Percentiles rank a stretch among this genome's conserved stretches.
Conservation (phyloP, 2,888 invertebrate species). For the Leucoptera coffeella region DNA sequence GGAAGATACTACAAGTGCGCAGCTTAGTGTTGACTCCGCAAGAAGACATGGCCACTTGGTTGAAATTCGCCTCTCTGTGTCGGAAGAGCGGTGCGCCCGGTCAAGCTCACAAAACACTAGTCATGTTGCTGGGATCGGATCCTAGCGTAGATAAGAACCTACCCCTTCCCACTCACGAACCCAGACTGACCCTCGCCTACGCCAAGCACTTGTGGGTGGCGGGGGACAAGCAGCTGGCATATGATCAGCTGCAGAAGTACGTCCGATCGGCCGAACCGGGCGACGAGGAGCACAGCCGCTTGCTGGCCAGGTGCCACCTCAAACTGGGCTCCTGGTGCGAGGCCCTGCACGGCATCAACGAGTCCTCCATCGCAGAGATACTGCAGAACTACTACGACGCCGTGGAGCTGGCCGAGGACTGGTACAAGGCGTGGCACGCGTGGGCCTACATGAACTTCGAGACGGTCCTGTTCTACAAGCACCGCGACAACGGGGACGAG, state of each 20-base stretch:
- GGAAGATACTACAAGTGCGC: conserved; percentile 90
- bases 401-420: conserved; percentile 75
- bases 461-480: conserved; percentile 66
- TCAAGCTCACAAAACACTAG: conserved; percentile 86
- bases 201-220: conserved; percentile 95
- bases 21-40: conserved; percentile 87
- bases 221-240: conserved; percentile 68
- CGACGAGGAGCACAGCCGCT: conserved; percentile 45
- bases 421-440: conserved; percentile 98
- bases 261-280: conserved; percentile 54
- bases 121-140: conserved; percentile 82
- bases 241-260: conserved; percentile 71
- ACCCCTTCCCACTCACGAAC: conserved; percentile 70
- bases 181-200: conserved; percentile 88
- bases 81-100: conserved; percentile 85
- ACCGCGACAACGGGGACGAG: conserved; percentile 25
- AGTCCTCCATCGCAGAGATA: conserved; percentile 67
- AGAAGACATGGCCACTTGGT: conserved; percentile 93
- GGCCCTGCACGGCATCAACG: conserved; percentile 73
- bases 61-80: conserved; percentile 95
- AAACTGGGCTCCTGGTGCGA: conserved; percentile 96
- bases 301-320: conserved; percentile 79
- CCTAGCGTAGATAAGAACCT: conserved; percentile 63
- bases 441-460: conserved; percentile 99
- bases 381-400: conserved; percentile 77